These are phyloP conservation scores for Clarias macrocephalus DNA, from an alignment of 2,113 vertebrate species.

Conservation along the genomic window DNA sequence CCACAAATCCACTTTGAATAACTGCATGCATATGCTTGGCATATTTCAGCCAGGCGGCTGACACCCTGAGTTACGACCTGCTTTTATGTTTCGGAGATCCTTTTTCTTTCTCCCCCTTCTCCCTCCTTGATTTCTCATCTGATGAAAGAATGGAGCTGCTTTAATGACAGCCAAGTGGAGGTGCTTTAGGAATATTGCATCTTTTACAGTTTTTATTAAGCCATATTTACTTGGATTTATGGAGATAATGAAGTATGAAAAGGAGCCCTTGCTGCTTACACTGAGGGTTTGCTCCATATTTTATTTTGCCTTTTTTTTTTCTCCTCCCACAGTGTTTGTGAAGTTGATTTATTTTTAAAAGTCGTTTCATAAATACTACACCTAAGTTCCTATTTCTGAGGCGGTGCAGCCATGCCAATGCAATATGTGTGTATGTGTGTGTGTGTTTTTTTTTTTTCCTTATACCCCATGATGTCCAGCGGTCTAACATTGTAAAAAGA, in stretches of 20 bases:
- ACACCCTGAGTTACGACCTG: slow-evolving; percentile 64
- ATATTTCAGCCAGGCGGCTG: slow-evolving; percentile 57
- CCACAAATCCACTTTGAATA: slow-evolving; percentile 64
- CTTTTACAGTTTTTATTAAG: slow-evolving; percentile 60
- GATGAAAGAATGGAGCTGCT: slow-evolving; percentile 65
- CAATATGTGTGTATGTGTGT: no score
- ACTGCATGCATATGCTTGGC: slow-evolving; percentile 65
- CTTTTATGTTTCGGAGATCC: slow-evolving; percentile 60
- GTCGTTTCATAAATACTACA: slow-evolving; percentile 60
- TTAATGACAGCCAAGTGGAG: slow-evolving; percentile 67
- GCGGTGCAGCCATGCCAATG: neutral
- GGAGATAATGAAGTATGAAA: slow-evolving; percentile 65
- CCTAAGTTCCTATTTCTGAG: slow-evolving; percentile 46
- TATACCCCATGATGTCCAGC: neutral
- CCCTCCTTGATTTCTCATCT: slow-evolving; percentile 63
- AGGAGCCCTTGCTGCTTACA: slow-evolving; percentile 60
- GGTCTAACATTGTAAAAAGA: neutral
- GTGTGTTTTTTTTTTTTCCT: neutral
- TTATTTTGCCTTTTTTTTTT: slow-evolving; percentile 35
- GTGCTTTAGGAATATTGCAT: slow-evolving; percentile 63
- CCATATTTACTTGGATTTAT: slow-evolving; percentile 68
- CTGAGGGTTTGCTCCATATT: slow-evolving; percentile 56
- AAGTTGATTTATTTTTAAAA: slow-evolving; percentile 64
- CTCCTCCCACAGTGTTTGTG: slow-evolving; percentile 41
- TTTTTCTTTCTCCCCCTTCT: slow-evolving; percentile 58